These are phyloP conservation scores for Tapera naevia DNA, from an alignment of 2,797 vertebrate genomes.

Conservation along the genomic window DNA sequence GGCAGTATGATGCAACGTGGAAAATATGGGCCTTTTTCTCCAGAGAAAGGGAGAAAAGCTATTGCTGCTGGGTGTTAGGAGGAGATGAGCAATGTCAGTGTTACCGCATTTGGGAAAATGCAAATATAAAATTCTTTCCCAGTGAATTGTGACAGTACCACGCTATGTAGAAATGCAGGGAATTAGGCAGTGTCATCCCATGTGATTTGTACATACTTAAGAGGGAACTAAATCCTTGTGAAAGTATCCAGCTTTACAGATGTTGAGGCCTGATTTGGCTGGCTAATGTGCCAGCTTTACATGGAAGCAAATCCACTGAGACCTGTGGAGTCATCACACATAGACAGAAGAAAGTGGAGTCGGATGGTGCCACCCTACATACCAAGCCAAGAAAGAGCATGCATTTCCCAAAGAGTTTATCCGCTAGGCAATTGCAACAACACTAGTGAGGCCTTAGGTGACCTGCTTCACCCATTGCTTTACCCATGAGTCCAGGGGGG, in stretches of 20 bases:
- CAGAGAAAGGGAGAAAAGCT: neutral
- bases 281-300: slow-evolving; percentile 26
- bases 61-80: neutral
- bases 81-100: slow-evolving; percentile 23
- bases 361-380: slow-evolving; percentile 27
- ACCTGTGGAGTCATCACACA: slow-evolving; percentile 15
- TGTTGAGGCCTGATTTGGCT: neutral
- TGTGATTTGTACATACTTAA: slow-evolving; percentile 47
- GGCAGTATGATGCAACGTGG: neutral
- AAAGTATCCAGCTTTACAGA: slow-evolving; percentile 35
- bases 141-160: neutral
- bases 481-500: neutral
- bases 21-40: slow-evolving; percentile 16
- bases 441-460: neutral
- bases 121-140: slow-evolving; percentile 59
- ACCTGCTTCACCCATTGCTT: neutral
- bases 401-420: slow-evolving; percentile 19
- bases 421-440: neutral
- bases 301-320: slow-evolving; percentile 19
- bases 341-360: neutral
- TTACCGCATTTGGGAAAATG: slow-evolving; percentile 33
- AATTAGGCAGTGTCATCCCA: slow-evolving; percentile 48
- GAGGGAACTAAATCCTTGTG: slow-evolving; percentile 45
- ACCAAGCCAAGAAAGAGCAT: neutral
- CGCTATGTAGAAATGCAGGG: slow-evolving; percentile 34